Conservation (phyloP, 2,888 invertebrate species). For the Macropis europaea region DNA sequence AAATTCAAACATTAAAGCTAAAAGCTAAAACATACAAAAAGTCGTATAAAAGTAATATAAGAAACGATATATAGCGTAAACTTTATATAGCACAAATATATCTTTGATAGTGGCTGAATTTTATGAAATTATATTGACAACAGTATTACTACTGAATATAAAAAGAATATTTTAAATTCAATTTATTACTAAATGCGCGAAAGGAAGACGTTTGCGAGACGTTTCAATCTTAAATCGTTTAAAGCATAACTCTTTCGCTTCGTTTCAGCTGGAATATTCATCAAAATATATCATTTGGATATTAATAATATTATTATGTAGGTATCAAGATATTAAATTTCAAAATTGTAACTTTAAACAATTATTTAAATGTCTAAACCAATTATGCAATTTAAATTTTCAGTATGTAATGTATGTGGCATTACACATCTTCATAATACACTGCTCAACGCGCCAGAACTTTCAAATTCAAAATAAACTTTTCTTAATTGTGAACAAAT, state of each 20-base stretch:
- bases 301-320: slow-evolving; percentile 11
- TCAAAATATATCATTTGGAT: slow-evolving; percentile 7
- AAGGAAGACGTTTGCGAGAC: slow-evolving; percentile 21
- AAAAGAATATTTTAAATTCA: slow-evolving; percentile 6
- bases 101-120: not conserved
- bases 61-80: slow-evolving; percentile 18
- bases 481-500: slow-evolving; percentile 14
- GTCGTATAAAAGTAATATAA: slow-evolving; percentile 28
- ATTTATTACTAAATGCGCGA: slow-evolving; percentile 1
- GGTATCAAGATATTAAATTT: not conserved
- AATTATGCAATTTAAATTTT: not conserved
- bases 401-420: slow-evolving; percentile 21
- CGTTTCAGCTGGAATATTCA: not conserved
- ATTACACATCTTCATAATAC: slow-evolving; percentile 33
- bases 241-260: not conserved
- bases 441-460: slow-evolving; percentile 22
- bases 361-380: not conserved
- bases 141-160: not conserved
- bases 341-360: slow-evolving; percentile 2
- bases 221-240: slow-evolving; percentile 1
- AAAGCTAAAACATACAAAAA: slow-evolving; percentile 11
- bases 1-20: not conserved
- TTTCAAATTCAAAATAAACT: slow-evolving; percentile 28
- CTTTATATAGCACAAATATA: slow-evolving; percentile 33
- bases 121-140: slow-evolving; percentile 6